These are phyloP conservation scores for Zaprionus africanus DNA, from an alignment of 1,140 invertebrate species.

Conservation along the genomic window DNA sequence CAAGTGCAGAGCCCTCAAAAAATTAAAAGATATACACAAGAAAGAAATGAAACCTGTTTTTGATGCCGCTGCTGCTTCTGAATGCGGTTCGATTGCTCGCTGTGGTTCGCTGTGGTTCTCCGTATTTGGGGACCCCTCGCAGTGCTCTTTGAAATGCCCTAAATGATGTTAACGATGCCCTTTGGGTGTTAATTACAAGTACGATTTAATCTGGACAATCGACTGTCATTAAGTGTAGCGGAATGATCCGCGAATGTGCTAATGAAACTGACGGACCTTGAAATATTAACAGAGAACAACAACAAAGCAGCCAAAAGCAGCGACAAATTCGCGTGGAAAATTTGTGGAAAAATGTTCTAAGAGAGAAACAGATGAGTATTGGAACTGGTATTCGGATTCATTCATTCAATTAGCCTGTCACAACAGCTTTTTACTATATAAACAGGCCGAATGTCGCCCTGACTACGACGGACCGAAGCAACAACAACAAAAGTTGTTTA, in stretches of 20 bases:
- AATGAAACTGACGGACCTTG: constrained; percentile 70
- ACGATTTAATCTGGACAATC: constrained; percentile 78
- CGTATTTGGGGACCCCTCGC: constrained; percentile 48
- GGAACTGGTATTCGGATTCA: constrained; percentile 28
- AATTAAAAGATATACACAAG: background rate
- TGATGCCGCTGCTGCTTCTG: constrained; percentile 14
- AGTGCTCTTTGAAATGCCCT: constrained; percentile 56
- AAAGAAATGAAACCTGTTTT: constrained; percentile 56
- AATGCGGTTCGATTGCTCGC: constrained; percentile 20
- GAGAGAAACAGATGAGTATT: constrained; percentile 13
- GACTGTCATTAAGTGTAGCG: constrained; percentile 71
- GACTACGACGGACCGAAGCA: constrained; percentile 6
- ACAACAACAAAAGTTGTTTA: constrained; percentile 49
- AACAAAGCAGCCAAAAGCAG: constrained; percentile 1
- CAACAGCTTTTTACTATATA: constrained; percentile 51
- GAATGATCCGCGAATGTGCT: constrained; percentile 72
- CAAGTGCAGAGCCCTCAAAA: constrained; percentile 31
- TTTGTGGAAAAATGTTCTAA: constrained; percentile 25
- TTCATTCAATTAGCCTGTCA: constrained; percentile 70
- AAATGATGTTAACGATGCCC: constrained; percentile 82
- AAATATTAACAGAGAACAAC: constrained; percentile 28
- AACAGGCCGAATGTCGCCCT: constrained; percentile 48
- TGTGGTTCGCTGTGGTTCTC: constrained; percentile 2
- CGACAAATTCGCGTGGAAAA: constrained; percentile 40
- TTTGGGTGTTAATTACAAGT: constrained; percentile 81